A percentile compares a stretch with the other conserved stretches of the same genome.
Conservation (phyloP, 1,140 invertebrate species). For the Platyura marginata region DNA sequence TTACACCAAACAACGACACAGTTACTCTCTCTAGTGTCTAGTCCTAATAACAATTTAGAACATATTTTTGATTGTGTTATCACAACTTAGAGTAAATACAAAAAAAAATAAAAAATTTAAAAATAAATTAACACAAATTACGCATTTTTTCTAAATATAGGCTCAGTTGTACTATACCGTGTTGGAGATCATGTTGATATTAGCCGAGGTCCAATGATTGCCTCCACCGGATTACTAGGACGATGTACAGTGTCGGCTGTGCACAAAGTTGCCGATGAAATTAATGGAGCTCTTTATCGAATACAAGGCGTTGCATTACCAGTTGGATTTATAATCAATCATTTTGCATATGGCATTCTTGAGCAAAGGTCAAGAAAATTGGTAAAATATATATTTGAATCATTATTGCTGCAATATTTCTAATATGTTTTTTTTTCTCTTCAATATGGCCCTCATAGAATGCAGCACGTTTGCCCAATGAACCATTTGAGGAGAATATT, state of each 20-base stretch:
- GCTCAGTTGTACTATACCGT: constrained; percentile 60
- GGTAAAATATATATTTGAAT: too few species aligned
- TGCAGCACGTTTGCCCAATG: constrained; percentile 26
- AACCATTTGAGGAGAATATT: constrained; percentile 22
- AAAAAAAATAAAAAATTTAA: too few species aligned
- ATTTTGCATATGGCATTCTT: constrained; percentile 61
- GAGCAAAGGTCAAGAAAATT: constrained; percentile 54
- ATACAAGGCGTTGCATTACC: constrained; percentile 84
- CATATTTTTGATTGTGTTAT: too few species aligned
- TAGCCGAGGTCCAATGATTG: constrained; percentile 75
- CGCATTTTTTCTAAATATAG: constrained; percentile 20
- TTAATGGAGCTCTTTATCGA: constrained; percentile 45
- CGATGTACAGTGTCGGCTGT: constrained; percentile 53
- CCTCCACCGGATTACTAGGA: constrained; percentile 53
- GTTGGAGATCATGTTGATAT: constrained; percentile 77
- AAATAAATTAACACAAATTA: neutral
- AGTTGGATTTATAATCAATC: constrained; percentile 52
- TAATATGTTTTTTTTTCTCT: constrained; percentile 2
- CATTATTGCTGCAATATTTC: too few species aligned
- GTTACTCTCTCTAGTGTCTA: too few species aligned
- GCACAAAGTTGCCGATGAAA: constrained; percentile 37
- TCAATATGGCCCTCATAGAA: constrained; percentile 20
- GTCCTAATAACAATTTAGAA: too few species aligned
- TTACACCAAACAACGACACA: too few species aligned
- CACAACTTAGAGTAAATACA: too few species aligned